A percentile compares a stretch with the other conserved stretches of the same genome.
Evolutionary conservation across 2,797 vertebrate species (phyloP).

Genomic region (Melanotaenia pygmaea): DNA sequence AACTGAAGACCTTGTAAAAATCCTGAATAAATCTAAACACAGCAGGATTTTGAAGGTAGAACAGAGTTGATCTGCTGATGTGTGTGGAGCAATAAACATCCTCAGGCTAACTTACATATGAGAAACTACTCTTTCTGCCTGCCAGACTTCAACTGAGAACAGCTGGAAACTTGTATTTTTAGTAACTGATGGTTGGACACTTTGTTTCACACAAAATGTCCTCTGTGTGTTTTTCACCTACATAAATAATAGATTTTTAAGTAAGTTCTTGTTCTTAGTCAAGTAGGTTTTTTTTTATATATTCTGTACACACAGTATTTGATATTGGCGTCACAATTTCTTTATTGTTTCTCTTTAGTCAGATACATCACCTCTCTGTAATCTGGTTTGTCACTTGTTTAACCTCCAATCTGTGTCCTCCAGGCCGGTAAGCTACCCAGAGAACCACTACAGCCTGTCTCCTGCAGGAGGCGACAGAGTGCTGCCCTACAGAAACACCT

Average conservation of each 20-base stretch:
- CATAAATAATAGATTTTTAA: background rate
- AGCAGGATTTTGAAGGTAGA: background rate
- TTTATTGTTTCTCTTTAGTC: background rate
- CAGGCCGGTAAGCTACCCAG: conserved; percentile 94
- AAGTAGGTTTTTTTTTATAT: background rate
- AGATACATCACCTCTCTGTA: conserved; percentile 6
- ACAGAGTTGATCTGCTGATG: background rate
- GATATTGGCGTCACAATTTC: background rate
- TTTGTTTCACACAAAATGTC: conserved; percentile 1
- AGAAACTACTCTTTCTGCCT: background rate
- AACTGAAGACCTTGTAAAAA: background rate
- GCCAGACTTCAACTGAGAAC: background rate
- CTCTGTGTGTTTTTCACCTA: conserved; percentile 2
- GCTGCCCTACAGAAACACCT: conserved; percentile 89
- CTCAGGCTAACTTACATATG: background rate
- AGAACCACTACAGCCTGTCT: conserved; percentile 88
- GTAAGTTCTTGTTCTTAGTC: background rate
- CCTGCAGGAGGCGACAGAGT: conserved; percentile 85
- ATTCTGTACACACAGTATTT: background rate
- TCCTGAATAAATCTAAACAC: background rate
- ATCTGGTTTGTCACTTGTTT: conserved; percentile 2
- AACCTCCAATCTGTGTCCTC: conserved; percentile 12
- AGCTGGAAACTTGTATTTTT: conserved; percentile 8
- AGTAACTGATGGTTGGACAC: background rate
- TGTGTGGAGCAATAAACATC: background rate